A percentile compares a stretch with the other conserved stretches of the same genome.
phyloP scores from a whole-genome alignment of 2,797 vertebrate genomes.

The Merluccius polli region DNA sequence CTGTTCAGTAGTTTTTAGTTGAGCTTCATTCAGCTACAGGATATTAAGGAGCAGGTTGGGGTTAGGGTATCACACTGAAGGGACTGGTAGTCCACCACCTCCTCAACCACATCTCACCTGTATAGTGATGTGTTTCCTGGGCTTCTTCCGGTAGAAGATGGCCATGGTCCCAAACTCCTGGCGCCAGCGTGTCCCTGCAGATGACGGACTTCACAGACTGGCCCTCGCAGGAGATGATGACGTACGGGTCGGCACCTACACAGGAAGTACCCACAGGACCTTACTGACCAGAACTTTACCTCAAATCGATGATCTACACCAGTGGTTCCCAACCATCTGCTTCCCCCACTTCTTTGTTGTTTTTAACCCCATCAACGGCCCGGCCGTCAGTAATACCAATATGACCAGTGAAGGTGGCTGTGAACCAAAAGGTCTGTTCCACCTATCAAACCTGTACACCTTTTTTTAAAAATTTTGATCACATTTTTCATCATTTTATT shows the following conservation, averaged over 20 bases:
- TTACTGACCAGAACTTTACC: no score
- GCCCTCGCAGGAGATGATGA: conserved; percentile 86
- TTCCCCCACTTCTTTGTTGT: no score
- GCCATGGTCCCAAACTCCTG: conserved; percentile 76
- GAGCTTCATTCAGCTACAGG: not conserved
- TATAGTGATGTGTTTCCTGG: conserved; percentile 77
- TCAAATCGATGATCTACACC: no score
- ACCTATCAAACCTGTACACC: no score
- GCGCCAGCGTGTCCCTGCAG: conserved; percentile 68
- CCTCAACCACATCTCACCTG: conserved; percentile 72
- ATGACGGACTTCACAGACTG: conserved; percentile 67
- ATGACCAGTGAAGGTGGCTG: no score
- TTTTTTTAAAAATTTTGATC: no score
- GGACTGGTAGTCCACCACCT: not conserved
- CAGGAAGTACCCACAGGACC: not conserved
- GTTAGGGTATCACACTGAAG: no score
- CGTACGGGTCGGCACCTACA: conserved; percentile 84
- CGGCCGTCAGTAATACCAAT: no score
- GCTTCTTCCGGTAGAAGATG: conserved; percentile 87
- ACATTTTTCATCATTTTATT: no score
- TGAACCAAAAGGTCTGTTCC: no score
- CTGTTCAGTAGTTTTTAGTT: not conserved
- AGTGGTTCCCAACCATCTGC: no score
- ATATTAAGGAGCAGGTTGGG: not conserved
- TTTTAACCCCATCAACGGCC: no score